phyloP scores from a whole-genome alignment of 2,888 invertebrate species.

The Minunthozetes semirufus region DNA sequence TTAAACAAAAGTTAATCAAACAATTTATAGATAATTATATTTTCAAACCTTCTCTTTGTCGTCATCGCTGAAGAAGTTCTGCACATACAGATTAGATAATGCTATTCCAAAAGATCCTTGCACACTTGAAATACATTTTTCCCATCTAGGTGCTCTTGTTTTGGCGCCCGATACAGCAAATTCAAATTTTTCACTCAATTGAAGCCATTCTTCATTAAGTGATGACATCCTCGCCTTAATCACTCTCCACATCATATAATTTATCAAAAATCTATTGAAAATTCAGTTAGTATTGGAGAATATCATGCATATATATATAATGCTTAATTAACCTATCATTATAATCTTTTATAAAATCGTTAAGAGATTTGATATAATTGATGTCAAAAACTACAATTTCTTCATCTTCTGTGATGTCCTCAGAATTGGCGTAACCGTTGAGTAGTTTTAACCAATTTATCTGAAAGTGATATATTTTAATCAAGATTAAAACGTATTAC shows the following conservation, averaged over 20 bases:
- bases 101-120: conserved; percentile 40
- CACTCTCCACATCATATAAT: conserved; percentile 87
- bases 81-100: conserved; percentile 66
- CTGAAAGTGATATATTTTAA: not conserved
- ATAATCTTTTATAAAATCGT: not conserved
- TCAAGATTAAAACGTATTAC: not conserved
- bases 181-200: conserved; percentile 69
- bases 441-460: conserved; percentile 60
- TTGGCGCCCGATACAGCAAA: conserved; percentile 66
- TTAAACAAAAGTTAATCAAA: conserved; percentile 50
- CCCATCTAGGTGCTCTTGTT: conserved; percentile 68
- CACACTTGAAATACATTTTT: conserved; percentile 67
- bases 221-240: conserved; percentile 46
- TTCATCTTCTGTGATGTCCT: conserved; percentile 58
- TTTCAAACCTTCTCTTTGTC: conserved; percentile 60
- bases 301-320: too few relatives aligned
- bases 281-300: not conserved
- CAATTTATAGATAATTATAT: not conserved
- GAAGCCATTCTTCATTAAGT: conserved; percentile 51
- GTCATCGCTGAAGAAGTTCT: conserved; percentile 75
- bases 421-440: conserved; percentile 64
- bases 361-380: conserved; percentile 27
- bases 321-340: conserved; percentile 4
- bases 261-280: conserved; percentile 57
- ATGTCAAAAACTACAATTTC: conserved; percentile 66